Evolutionary conservation across 2,113 vertebrate species (phyloP).

Genomic region (Pheucticus melanocephalus): DNA sequence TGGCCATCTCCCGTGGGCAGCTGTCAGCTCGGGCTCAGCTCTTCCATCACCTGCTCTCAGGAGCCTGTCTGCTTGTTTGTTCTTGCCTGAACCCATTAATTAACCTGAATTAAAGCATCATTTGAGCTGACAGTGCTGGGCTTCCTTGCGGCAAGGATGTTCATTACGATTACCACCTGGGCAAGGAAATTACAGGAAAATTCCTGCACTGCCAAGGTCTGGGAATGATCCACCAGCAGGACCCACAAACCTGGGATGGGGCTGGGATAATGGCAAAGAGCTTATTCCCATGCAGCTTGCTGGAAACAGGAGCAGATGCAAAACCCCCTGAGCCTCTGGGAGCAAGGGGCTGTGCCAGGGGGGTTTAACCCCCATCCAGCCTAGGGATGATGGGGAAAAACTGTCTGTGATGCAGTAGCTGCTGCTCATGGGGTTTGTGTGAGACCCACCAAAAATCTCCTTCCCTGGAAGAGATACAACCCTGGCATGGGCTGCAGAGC

Average conservation of each 20-base stretch:
- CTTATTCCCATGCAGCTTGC: not conserved
- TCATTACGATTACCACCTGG: not conserved
- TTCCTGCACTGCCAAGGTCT: not conserved
- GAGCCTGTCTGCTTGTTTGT: conserved; percentile 2
- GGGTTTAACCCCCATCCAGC: not conserved
- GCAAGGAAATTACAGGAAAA: not conserved
- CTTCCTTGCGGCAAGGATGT: not conserved
- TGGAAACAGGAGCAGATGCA: not conserved
- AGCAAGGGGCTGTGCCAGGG: rapidly evolving
- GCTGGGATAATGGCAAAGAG: rapidly evolving
- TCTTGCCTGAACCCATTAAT: conserved; percentile 32
- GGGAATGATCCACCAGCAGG: not conserved
- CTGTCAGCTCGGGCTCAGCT: not conserved
- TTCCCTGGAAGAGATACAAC: not conserved
- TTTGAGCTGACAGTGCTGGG: not conserved
- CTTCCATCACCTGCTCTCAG: not conserved
- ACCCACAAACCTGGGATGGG: rapidly evolving
- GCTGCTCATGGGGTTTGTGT: not conserved
- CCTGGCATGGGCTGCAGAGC: not conserved
- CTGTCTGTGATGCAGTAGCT: not conserved
- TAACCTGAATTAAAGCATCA: conserved; percentile 5
- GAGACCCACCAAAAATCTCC: not conserved
- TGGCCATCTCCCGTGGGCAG: rapidly evolving
- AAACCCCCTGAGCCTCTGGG: not conserved
- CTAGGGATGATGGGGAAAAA: not conserved